phyloP scores from a whole-genome alignment of 1,140 invertebrate genomes.

The Ips nitidus region DNA sequence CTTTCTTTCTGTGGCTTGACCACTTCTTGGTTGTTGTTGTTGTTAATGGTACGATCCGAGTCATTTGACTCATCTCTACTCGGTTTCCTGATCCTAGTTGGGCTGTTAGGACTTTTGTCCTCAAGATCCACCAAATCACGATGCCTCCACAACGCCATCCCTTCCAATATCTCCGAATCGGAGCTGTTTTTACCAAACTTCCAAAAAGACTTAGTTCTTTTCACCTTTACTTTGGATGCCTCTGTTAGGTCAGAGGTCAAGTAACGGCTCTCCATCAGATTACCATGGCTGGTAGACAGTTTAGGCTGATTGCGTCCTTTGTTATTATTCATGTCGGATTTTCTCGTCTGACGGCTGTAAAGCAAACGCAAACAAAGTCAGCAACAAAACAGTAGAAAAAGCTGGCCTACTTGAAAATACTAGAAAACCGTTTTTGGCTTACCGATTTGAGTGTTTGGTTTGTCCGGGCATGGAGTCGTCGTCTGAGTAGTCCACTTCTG shows the following conservation, averaged over 20 bases:
- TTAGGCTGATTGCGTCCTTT: constrained; percentile 51
- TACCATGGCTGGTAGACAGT: constrained; percentile 55
- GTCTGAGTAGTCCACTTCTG: constrained; percentile 87
- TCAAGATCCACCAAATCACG: constrained; percentile 75
- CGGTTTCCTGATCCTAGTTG: constrained; percentile 28
- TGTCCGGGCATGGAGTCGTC: constrained; percentile 69
- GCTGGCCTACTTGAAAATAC: background rate
- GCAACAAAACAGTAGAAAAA: constrained; percentile 35
- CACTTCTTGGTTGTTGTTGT: constrained; percentile 10
- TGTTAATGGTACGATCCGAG: constrained; percentile 49
- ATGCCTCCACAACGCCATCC: constrained; percentile 83
- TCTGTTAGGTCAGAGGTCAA: constrained; percentile 57
- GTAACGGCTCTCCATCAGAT: constrained; percentile 55
- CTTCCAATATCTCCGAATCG: constrained; percentile 72
- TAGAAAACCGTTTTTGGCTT: background rate
- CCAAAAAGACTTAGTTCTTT: constrained; percentile 83
- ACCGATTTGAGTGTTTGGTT: constrained; percentile 70
- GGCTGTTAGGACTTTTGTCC: constrained; percentile 49
- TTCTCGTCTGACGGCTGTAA: constrained; percentile 30
- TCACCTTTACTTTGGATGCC: constrained; percentile 59
- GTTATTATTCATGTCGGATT: constrained; percentile 56
- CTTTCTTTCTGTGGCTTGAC: constrained; percentile 20
- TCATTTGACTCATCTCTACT: constrained; percentile 49
- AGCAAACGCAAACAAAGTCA: constrained; percentile 36
- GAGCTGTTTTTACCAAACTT: constrained; percentile 72